Evolutionary conservation across 2,888 invertebrate genomes (phyloP), one percentile per base, ranked within the genome.

Genomic region (Lypha dubia): DNA sequence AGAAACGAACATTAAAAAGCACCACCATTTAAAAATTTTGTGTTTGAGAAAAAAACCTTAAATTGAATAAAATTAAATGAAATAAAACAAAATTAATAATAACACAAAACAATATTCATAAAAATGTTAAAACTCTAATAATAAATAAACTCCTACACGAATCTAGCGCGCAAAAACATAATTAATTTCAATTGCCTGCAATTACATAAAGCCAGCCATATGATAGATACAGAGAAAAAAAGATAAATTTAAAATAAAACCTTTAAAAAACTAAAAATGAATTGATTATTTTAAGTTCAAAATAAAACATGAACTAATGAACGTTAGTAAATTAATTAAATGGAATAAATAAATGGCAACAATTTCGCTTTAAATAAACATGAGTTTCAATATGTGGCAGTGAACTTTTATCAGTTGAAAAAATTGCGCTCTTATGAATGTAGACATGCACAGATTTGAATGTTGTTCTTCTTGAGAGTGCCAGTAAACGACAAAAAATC

Each of bases 131-230:
- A 75, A 56, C 6, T 46, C 38, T 63, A 73, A 73, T 32, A 84
- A 84, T 67, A 77, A 81, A 56, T 51, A 67, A 84, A 84, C 81
- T 70, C 84, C 84, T 75, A 84, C 84, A 70, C 77, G 65, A 74
- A 51, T 58, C 13, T 24, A 74, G 44, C 3, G 5, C 3, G 35
- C 13, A 32, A 28, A 68, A n/a, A n/a, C n/a, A 80, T 68, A 77
- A 84, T 84, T 74, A 81, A 84, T 81, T 84, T 74, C 60, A 84
- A 71, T 84, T 84, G 58, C 44, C 22, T 44, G 41, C 84, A 81
- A 79, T 81, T 84, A 74, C 53, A 58, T 62, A 28, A 82, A 63
- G 51, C 65, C 49, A 63, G 51, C 65, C 49, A 24, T n/a, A 49
- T 38, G 46, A 60, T 1, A 35, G 46, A 60, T 1, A 35, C 13